Percentiles rank a stretch among this genome's conserved stretches.
phyloP scores from a whole-genome alignment of 2,113 vertebrate genomes.

The Oreochromis tanganicae region DNA sequence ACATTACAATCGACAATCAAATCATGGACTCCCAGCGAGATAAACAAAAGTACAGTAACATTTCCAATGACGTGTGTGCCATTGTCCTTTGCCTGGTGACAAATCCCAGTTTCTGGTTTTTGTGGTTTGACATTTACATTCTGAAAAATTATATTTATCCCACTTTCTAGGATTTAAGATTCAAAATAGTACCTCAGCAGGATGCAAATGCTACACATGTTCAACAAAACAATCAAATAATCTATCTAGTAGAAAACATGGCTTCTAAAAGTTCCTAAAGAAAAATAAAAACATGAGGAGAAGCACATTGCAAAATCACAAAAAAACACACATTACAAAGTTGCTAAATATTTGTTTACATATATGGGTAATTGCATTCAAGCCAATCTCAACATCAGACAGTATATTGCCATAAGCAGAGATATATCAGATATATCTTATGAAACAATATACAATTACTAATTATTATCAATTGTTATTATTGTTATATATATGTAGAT shows the following conservation, averaged over 20 bases:
- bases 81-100: background rate
- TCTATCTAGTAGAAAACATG: background rate
- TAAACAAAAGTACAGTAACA: background rate
- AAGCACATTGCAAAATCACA: background rate
- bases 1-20: background rate
- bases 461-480: background rate
- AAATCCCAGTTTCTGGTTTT: background rate
- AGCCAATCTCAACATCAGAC: background rate
- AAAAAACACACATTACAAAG: background rate
- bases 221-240: background rate
- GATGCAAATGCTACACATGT: background rate
- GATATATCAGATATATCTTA: background rate
- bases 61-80: background rate
- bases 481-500: background rate
- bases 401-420: background rate
- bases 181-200: background rate
- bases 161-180: background rate
- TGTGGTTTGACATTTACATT: conserved; percentile 45
- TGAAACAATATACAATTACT: background rate
- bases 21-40: background rate
- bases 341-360: background rate
- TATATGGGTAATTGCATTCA: background rate
- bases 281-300: background rate
- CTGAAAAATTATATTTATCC: conserved; percentile 18
- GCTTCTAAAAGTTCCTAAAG: background rate